A percentile compares a stretch with the other conserved stretches of the same genome.
These are phyloP conservation scores for Sesamia nonagrioides DNA, from an alignment of 1,140 invertebrate species.

Conservation along the genomic window DNA sequence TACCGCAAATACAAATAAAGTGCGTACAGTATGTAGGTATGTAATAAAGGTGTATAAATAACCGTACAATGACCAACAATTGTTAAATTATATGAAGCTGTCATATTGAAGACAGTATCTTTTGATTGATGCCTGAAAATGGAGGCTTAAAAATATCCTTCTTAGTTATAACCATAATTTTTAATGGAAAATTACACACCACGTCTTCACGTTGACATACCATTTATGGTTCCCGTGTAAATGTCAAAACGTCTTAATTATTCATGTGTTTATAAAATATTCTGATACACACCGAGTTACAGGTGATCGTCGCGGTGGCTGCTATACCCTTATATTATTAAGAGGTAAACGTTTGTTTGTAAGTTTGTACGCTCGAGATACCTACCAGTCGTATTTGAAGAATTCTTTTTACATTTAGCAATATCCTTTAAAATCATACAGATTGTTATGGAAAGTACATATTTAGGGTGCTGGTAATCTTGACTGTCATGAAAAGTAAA, in stretches of 20 bases:
- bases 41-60: neutral
- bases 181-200: constrained; percentile 29
- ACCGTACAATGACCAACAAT: neutral
- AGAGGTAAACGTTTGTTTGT: neutral
- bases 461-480: too few relatives aligned
- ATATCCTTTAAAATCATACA: too few relatives aligned
- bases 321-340: neutral
- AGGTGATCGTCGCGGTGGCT: constrained; percentile 11
- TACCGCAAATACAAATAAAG: too few relatives aligned
- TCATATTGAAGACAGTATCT: neutral
- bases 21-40: too few relatives aligned
- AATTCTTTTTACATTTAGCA: too few relatives aligned
- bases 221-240: constrained; percentile 12
- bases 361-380: neutral
- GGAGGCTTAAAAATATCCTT: constrained; percentile 26
- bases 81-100: constrained; percentile 10
- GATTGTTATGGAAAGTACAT: too few relatives aligned
- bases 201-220: constrained; percentile 20
- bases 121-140: constrained; percentile 27
- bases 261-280: constrained; percentile 46
- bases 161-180: constrained; percentile 12
- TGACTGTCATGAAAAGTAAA: too few relatives aligned
- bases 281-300: constrained; percentile 11
- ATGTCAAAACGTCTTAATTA: constrained; percentile 57
- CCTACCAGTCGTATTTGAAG: too few relatives aligned